Evolutionary conservation across 2,888 invertebrate genomes (phyloP).

Genomic region (Amiota mariae): DNA sequence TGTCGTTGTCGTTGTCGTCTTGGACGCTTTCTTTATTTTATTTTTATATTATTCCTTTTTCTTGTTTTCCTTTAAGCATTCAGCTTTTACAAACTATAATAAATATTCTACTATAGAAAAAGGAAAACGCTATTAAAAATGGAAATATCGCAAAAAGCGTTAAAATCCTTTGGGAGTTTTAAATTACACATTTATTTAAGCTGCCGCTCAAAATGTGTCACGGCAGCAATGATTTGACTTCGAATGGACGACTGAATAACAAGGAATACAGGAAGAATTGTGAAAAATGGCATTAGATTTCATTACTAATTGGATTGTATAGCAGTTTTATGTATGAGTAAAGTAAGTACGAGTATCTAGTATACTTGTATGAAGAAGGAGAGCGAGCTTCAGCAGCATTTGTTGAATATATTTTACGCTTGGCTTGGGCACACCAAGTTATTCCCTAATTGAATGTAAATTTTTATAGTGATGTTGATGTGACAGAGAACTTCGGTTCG

Average conservation of each 20-base stretch:
- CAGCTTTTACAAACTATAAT: not conserved
- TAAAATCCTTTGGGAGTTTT: slow-evolving; percentile 19
- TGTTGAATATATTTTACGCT: slow-evolving; percentile 1
- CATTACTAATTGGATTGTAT: slow-evolving; percentile 18
- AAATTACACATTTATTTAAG: not conserved
- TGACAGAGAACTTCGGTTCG: not conserved
- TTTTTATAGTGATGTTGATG: not conserved
- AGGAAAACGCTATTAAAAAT: slow-evolving; percentile 18
- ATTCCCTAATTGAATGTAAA: slow-evolving; percentile 2
- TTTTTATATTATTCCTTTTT: not conserved
- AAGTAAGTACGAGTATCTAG: too few relatives aligned
- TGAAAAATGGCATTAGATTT: slow-evolving; percentile 6
- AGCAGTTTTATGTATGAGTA: not conserved
- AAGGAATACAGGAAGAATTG: too few relatives aligned
- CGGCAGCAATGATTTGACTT: slow-evolving; percentile 14
- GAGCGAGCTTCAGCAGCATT: not conserved
- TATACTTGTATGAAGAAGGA: too few relatives aligned
- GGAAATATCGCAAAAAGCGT: not conserved
- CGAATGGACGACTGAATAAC: not conserved
- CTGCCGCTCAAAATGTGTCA: slow-evolving; percentile 1
- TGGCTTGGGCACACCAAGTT: not conserved
- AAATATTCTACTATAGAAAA: not conserved
- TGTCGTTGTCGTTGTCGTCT: not conserved
- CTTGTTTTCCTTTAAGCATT: not conserved
- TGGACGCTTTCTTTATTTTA: not conserved